Evolutionary conservation across 2,113 vertebrate species (phyloP).

Genomic region (Stegastes partitus): DNA sequence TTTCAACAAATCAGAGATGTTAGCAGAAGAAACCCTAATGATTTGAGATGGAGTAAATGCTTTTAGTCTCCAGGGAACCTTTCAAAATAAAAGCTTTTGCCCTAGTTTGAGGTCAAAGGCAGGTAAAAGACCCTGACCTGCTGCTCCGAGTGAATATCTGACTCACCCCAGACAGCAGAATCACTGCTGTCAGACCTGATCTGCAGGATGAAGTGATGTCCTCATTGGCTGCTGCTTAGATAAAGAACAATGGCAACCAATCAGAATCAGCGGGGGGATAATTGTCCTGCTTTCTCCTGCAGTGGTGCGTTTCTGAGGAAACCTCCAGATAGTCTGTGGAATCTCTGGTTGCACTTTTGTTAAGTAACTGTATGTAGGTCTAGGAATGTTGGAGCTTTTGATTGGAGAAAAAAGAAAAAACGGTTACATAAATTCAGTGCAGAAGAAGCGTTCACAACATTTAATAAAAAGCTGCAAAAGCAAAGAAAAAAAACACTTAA

Average conservation of each 20-base stretch:
- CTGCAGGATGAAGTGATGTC: not conserved
- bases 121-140: not conserved
- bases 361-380: no score
- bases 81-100: not conserved
- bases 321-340: conserved; percentile 9
- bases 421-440: no score
- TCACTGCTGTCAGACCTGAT: not conserved
- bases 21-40: no score
- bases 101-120: not conserved
- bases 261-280: not conserved
- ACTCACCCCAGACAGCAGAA: not conserved
- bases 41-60: no score
- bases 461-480: no score
- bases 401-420: no score
- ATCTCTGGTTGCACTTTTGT: not conserved
- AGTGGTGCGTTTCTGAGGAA: conserved; percentile 39
- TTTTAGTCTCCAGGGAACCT: not conserved
- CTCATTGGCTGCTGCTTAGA: conserved; percentile 42
- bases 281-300: conserved; percentile 12
- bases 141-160: not conserved
- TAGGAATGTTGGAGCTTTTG: no score
- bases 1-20: no score
- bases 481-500: no score
- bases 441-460: no score
- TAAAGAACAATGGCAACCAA: conserved; percentile 55